Evolutionary conservation across 2,797 vertebrate genomes (phyloP).

Genomic region (Todus mexicanus): DNA sequence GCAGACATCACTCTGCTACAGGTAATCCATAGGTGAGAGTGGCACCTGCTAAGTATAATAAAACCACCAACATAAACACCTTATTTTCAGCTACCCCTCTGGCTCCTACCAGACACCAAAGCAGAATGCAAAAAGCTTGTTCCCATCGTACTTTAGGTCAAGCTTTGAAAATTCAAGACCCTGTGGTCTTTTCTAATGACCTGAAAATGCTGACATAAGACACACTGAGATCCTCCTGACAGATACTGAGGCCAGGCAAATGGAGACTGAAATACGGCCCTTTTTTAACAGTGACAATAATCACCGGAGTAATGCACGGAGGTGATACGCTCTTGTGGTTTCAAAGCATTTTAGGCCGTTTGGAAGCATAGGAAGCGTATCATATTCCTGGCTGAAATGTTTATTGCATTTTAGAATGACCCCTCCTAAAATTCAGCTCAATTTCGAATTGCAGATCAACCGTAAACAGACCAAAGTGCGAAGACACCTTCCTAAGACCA

Average conservation of each 20-base stretch:
- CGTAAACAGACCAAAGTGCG: not conserved
- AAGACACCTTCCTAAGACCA: not conserved
- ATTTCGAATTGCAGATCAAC: not conserved
- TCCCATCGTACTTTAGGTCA: not conserved
- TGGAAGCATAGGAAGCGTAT: not conserved
- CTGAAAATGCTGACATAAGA: not conserved
- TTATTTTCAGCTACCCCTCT: not conserved
- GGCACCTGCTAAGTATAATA: not conserved
- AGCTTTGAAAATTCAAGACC: not conserved
- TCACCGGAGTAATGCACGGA: accelerated
- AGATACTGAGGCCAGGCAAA: not conserved
- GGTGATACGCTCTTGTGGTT: not conserved
- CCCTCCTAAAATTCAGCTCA: not conserved
- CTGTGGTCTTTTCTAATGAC: not conserved
- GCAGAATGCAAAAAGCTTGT: not conserved
- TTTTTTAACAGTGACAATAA: not conserved
- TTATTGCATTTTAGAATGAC: not conserved
- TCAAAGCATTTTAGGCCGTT: not conserved
- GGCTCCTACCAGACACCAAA: not conserved
- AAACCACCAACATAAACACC: not conserved
- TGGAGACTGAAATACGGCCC: not conserved
- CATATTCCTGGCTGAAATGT: not conserved
- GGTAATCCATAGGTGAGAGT: not conserved
- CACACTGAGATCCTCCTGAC: not conserved
- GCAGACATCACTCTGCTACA: not conserved